Evolutionary conservation across 2,113 vertebrate species (phyloP), one percentile per base, ranked within the genome.

Genomic region (Dascyllus trimaculatus): DNA sequence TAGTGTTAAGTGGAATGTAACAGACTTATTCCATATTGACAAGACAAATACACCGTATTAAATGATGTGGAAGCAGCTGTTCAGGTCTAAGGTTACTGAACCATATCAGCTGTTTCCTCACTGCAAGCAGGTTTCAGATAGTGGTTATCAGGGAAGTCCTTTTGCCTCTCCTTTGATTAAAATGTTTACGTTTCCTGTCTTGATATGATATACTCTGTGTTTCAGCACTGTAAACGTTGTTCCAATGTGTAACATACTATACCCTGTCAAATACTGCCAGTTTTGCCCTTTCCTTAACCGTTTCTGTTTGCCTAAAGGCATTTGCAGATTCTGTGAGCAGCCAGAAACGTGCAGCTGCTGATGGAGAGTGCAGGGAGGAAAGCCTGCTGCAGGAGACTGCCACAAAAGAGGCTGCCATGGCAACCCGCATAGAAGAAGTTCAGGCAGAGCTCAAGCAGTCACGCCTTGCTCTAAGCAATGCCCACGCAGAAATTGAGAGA

Each of bases 351-450:
- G 95, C 94, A 52, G 93, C 93, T 32, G 95, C 94, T 43, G 95
- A 96, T 78, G 96, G 96, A 45, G 95, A 96, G 86, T 95, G 81
- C 81, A 88, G 95, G 67, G 96, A 96, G 78, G 96, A 96, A 85
- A 90, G 51, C 22, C 72, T 96, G 60, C 87, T 96, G 38, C 93
- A 94, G 82, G 96, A 96, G 85, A 94, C 95, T 0, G 95, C 95
- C 51, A 92, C 82, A 6, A 96, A 94, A 87, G 96, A 96, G 92
- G 95, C 95, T 75, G 93, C 91, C 81, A 91, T 96, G 92, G 91
- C 90, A 46, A 93, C 92, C 1, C 92, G 91, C 64, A 82, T 96
- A 8, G 95, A 95, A 11, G 95, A 96, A 82, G 90, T 96, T 67
- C 95, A 95, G 86, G 78, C 78, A 3, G 95, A 96, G 70, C 81